Evolutionary conservation across 2,888 invertebrate genomes (phyloP), one percentile per base, ranked within the genome.

Genomic region (Sinhomidia bicolor): DNA sequence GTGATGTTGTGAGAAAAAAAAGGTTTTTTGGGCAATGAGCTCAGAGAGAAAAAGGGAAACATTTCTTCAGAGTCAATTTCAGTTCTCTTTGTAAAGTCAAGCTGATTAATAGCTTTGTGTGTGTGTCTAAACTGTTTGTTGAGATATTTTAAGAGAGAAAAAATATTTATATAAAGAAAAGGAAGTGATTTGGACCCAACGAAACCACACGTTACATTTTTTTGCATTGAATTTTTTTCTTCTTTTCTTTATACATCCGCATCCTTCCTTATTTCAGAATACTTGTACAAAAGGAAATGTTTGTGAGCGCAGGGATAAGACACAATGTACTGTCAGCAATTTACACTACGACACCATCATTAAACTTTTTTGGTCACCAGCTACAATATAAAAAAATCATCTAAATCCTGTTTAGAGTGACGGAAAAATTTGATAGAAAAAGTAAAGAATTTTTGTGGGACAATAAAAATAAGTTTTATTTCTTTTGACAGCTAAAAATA

Each of bases 71-170:
- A 81, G 62, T 44, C 44, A 62, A 44, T 81, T 65, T 81, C 80
- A 81, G 80, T 62, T 81, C 65, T 41, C 60, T 60, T 36, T 60
- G 62, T 62, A 57, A 57, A 54, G 74, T 79, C 79, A 51, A 78
- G 79, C 78, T 85, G 85, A 85, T 78, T 85, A 85, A 79, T 79
- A 85, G 85, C 36, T 62, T 76, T 78, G 74, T 74, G 74, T 32
- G 23, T 14, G 32, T 29, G 54, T 36, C 4, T 29, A 32, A 32
- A 9, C 17, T 9, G 36, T 68, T 68, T 17, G 32, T 68, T 68
- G 65, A 57, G 51, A 51, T 51, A 14, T 47, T 51, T 51, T 51
- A 14, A 51, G 51, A 51, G 51, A n/a, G n/a, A 5, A 36, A 36
- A 5, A 36, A 36, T 36, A 36, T 36, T 5, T 36, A 36, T 7